Evolutionary conservation across 2,113 vertebrate genomes (phyloP), one percentile per base, ranked within the genome.

Genomic region (Dipodomys merriami): DNA sequence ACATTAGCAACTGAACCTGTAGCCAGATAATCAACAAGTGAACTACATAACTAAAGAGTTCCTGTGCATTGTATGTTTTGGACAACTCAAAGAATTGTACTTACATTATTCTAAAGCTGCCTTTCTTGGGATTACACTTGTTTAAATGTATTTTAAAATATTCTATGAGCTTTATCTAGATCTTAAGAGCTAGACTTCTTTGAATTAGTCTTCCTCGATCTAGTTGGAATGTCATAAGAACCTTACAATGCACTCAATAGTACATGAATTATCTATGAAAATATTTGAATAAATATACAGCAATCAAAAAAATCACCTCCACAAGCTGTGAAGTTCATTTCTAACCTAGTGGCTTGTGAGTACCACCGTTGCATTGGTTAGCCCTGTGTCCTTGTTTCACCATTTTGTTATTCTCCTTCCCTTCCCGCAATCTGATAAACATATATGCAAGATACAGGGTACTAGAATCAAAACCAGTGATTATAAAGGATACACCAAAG

Each of bases 151-250:
- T 83, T 91, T 81, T 81, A 74, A 87, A 92, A 79, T 25, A 81
- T 16, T 86, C 44, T 62, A 19, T 90, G 68, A 89, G 46, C 46
- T 95, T 93, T 64, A 79, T 88, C 64, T 22, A 74, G 15, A 73
- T 91, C 77, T 88, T 88, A 92, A 93, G 84, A 73, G 29, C n/a
- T 86, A 81, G 76, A 57, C 65, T 64, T 72, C 86, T 85, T 30
- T 73, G 65, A 92, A 78, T n/a, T 68, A 86, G 84, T 91, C 94
- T 94, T 96, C 92, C 92, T 92, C 65, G 72, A 39, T 67, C 87
- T 5, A 88, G 27, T 23, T 85, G 64, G 76, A 86, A 91, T 86
- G 74, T 64, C 86, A 27, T 68, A 68, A 83, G 88, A 78, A 83
- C 72, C 39, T 73, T 86, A 90, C 0, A 68, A 64, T 22, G 22